Base-by-base conservation (phyloP, 2,113 vertebrate genomes). In the Saccopteryx leptura region DNA sequence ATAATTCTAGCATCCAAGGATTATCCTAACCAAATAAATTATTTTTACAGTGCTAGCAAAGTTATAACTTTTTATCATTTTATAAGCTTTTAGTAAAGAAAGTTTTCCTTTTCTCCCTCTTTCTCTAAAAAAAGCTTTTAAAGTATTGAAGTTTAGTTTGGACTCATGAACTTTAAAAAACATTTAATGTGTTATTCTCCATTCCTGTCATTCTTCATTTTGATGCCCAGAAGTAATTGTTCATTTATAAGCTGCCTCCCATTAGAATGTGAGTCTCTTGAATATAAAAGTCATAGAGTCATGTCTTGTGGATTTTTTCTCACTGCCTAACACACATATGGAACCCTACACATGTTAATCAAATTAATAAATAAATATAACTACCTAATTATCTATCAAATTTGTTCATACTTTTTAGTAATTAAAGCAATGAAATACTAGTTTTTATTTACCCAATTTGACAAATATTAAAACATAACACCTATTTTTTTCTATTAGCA, bases 151-250 rank as follows among this genome's bases (percentile, higher is more conserved):
- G 12, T 85, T 91, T 11, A 72, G 11, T 79, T 78, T 72, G 26
- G 52, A 84, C 60, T 96, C 21, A 54, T 46, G 46, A n/a, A 88
- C 31, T 76, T 88, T 74, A 61, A 74, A 68, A 90, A 89, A 68
- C 7, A 84, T 31, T 58, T 31, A 76, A 26, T 80, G 58, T 71
- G 14, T 50, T 66, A 14, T 50, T 61, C 1, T 24, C 11, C 26
- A 39, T 82, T 72, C 28, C 33, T 61, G 26, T 48, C 21, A 12
- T 28, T 88, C 39, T 86, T 79, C 17, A 68, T 52, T 91, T 93
- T 89, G 61, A 85, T 56, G 1, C 33, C 76, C 39, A 93, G 24
- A 63, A 33, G 14, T 24, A 92, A 88, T 66, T 66, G 68, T 74
- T 91, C 78, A 76, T 88, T 90, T 69, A 85, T 14, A 69, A 76